Evolutionary conservation across 2,113 vertebrate species (phyloP), one percentile per base, ranked within the genome.

Genomic region (Hypanus sabinus): DNA sequence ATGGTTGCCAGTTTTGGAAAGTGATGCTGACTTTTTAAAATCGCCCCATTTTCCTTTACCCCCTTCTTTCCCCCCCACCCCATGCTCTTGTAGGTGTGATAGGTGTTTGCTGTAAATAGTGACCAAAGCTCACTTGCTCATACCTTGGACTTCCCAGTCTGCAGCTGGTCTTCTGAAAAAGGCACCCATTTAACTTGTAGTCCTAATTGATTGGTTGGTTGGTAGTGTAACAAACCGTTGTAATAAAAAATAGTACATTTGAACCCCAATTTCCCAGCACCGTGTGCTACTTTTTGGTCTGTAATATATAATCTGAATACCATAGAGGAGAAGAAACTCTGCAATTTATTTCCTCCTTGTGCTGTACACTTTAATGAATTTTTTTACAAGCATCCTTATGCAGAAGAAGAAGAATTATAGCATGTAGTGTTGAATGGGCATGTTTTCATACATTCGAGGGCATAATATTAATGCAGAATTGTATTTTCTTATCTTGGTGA

Each of bases 81-180:
- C 96, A 96, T 3, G 96, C 97, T 85, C 96, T 96, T 95, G 95
- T 97, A 97, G 97, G 96, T 97, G 96, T 96, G 97, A 97, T 96
- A 97, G 96, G 96, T 96, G 96, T 97, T 97, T 96, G 98, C 95
- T 98, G 98, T 98, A 98, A 98, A 98, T 98, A 98, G 97, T 97
- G 97, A 98, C 97, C 97, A 97, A 98, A 97, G 96, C 96, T 96
- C 96, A 97, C 96, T 97, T 97, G 96, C 96, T 97, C 97, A 96
- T 96, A 95, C 95, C 85, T 30, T 1, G 60, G 33, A 83, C 14
- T 46, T 83, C 94, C 90, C 9, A 7, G 36, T 68, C 94, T 70
- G 87, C 94, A 94, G 95, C 95, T 94, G 91, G 75, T 11, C 94
- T 95, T 94, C 96, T 95, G 97, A 97, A 96, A 97, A 97, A 94